These are phyloP conservation scores for Clarias macrocephalus DNA, from an alignment of 2,113 vertebrate genomes.

Conservation along the genomic window DNA sequence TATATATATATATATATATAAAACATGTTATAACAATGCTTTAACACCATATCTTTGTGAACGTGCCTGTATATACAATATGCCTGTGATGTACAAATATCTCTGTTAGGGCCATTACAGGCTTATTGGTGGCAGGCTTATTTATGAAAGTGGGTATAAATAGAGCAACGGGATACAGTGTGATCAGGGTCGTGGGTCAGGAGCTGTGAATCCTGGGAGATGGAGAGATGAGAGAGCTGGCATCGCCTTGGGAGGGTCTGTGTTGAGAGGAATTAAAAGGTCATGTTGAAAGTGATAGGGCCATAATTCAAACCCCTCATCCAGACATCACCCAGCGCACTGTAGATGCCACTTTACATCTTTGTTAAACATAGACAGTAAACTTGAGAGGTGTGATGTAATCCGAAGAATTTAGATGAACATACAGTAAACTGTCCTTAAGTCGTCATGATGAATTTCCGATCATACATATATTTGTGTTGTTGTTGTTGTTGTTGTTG, in stretches of 20 bases:
- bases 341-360: constrained; percentile 39
- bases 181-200: constrained; percentile 46
- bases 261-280: constrained; percentile 56
- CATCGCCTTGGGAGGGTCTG: constrained; percentile 49
- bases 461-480: neutral
- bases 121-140: constrained; percentile 47
- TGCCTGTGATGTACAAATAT: neutral
- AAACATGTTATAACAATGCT: neutral
- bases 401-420: neutral
- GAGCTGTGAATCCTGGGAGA: constrained; percentile 52
- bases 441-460: neutral
- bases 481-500: neutral
- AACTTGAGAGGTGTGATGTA: constrained; percentile 23
- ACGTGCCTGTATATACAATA: too few species aligned
- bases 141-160: constrained; percentile 57
- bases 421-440: neutral
- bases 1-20: too few species aligned
- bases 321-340: constrained; percentile 24
- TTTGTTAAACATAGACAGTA: constrained; percentile 51
- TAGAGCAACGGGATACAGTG: constrained; percentile 55
- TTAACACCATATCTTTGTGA: too few species aligned
- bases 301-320: constrained; percentile 50
- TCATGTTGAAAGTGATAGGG: constrained; percentile 54
- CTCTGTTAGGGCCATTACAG: constrained; percentile 30
- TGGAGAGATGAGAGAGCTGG: constrained; percentile 56